These are phyloP conservation scores for Furnarius figulus DNA, from an alignment of 2,113 vertebrate genomes.

Conservation along the genomic window DNA sequence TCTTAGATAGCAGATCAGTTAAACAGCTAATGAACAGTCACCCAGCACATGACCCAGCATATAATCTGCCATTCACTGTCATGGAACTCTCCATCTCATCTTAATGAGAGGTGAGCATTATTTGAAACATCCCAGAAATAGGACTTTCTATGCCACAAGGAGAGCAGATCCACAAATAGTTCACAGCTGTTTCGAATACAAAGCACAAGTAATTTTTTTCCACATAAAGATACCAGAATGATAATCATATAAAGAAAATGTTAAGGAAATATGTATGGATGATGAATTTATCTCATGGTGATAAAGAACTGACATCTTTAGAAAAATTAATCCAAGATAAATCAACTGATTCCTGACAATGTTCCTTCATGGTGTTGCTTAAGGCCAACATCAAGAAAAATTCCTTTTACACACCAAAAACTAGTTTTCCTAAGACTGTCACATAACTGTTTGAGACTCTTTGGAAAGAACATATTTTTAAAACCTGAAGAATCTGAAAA, in stretches of 20 bases:
- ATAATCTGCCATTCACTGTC: background rate
- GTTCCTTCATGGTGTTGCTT: background rate
- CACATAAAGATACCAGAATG: background rate
- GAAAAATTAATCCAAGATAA: constrained; percentile 26
- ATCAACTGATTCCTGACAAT: background rate
- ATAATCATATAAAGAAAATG: background rate
- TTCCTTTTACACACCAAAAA: background rate
- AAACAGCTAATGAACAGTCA: background rate
- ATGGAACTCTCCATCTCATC: background rate
- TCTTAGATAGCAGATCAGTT: background rate
- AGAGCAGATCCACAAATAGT: background rate
- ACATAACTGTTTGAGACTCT: background rate
- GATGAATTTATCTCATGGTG: background rate
- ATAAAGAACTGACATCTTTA: background rate
- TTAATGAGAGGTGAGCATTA: background rate
- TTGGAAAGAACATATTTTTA: background rate
- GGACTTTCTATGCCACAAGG: background rate
- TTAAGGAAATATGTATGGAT: background rate
- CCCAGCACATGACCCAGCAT: background rate
- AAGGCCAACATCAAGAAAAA: constrained; percentile 22
- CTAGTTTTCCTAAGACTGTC: background rate
- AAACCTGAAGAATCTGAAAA: background rate
- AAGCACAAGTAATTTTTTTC: background rate
- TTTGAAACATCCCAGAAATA: background rate
- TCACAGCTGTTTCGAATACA: background rate